A percentile compares a stretch with the other conserved stretches of the same genome.
Evolutionary conservation across 1,140 invertebrate genomes (phyloP).

Genomic region (Odontomachus brunneus): DNA sequence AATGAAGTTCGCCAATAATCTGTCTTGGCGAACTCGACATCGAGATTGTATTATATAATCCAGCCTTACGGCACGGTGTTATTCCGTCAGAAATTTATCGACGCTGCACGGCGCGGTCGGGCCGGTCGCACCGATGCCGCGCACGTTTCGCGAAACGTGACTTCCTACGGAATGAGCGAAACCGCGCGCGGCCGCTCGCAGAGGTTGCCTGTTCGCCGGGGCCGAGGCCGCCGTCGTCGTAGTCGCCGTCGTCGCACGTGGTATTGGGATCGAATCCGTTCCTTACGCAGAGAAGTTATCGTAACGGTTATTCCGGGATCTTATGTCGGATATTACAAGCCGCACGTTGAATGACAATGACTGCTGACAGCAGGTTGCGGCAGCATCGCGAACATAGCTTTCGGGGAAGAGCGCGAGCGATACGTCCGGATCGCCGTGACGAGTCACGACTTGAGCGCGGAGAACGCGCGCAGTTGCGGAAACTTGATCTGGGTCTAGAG

Average conservation of each 20-base stretch:
- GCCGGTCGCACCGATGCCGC: slow-evolving; percentile 58
- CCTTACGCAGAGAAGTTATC: slow-evolving; percentile 23
- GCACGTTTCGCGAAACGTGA: slow-evolving; percentile 73
- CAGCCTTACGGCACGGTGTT: slow-evolving; percentile 56
- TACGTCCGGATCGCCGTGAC: not conserved
- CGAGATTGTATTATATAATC: slow-evolving; percentile 48
- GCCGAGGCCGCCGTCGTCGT: not conserved
- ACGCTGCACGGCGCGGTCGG: slow-evolving; percentile 60
- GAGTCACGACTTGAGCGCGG: not conserved
- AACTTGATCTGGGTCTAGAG: no score
- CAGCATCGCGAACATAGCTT: not conserved
- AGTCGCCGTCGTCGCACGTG: not conserved
- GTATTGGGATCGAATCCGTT: slow-evolving; percentile 48
- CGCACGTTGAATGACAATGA: slow-evolving; percentile 34
- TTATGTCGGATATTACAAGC: slow-evolving; percentile 48
- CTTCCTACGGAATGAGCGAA: slow-evolving; percentile 64
- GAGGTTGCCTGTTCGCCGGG: slow-evolving; percentile 61
- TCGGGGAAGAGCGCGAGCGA: not conserved
- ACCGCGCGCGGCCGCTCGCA: slow-evolving; percentile 48
- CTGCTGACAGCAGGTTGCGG: not conserved
- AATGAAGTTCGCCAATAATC: slow-evolving; percentile 39
- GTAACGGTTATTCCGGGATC: slow-evolving; percentile 40
- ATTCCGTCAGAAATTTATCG: slow-evolving; percentile 69
- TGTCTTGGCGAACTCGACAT: slow-evolving; percentile 21
- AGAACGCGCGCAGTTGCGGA: not conserved